Base-by-base conservation (phyloP, 2,797 vertebrate genomes). In the Sebastes matsubarae region DNA sequence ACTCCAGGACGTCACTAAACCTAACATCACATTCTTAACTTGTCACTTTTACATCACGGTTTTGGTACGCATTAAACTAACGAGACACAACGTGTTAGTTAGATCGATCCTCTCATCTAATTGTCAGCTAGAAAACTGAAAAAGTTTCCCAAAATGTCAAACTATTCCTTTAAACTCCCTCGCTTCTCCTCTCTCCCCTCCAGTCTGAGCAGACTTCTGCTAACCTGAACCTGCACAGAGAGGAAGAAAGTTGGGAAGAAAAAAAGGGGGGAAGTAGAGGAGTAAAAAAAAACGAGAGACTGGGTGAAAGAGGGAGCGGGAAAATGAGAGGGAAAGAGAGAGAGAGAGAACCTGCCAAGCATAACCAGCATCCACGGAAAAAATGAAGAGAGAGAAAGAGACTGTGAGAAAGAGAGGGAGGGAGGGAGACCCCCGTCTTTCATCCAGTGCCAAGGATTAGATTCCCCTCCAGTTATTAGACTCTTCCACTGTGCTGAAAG, bases 381-480 rank as follows among this genome's bases (percentile, higher is more conserved):
- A 92, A 89, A 90, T 83, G 82, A 92, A 92, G 89, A 82, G 89
- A 87, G 82, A 89, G 88, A 92, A 90, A 90, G 86, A 93, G 90
- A 93, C 91, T 93, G 92, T 93, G 93, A 93, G 93, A 94, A 92
- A 94, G 84, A 92, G 88, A 87, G 88, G 83, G 93, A 89, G 91
- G 88, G 92, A 91, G 92, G 90, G 94, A 91, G 94, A 95, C 93
- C 46, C 92, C 92, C 66, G 88, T 90, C 89, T 97, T 95, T 97
- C 88, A 95, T 95, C 95, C 94, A 92, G 80, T 96, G 95, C 95
- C 95, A 97, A 97, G 96, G 88, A 96, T 96, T 95, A 92, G 93
- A 94, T 96, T 96, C 88, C 94, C 95, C 93, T 93, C 93, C 94
- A 96, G 95, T 96, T 91, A 95, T 96, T 94, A 96, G 96, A 95